Evolutionary conservation across 2,888 invertebrate genomes (phyloP).

Genomic region (Volucella bombylans): DNA sequence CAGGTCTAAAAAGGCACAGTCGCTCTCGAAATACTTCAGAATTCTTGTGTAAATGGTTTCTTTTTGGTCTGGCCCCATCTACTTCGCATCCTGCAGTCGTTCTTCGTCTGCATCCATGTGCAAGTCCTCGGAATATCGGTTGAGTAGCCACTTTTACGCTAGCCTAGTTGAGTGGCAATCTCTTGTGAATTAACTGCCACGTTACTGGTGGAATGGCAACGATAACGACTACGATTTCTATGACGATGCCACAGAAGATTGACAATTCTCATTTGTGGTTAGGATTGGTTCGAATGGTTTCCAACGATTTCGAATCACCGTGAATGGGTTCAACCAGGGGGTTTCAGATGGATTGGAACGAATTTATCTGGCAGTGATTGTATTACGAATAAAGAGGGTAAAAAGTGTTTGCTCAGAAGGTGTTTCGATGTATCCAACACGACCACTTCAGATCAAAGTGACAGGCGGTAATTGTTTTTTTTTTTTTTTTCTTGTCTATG

Average conservation of each 20-base stretch:
- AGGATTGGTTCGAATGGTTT: conserved; percentile 14
- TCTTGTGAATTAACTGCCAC: conserved; percentile 69
- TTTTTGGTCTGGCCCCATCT: no score
- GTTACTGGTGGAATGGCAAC: conserved; percentile 10
- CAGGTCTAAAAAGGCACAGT: conserved; percentile 51
- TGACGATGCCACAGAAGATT: conserved; percentile 53
- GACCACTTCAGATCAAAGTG: conserved; percentile 22
- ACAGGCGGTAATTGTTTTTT: conserved; percentile 42
- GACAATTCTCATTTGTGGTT: conserved; percentile 69
- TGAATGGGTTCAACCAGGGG: no score
- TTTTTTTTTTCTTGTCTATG: conserved; percentile 9
- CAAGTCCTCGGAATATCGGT: conserved; percentile 51
- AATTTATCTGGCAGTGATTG: conserved; percentile 47
- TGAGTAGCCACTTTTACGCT: conserved; percentile 72
- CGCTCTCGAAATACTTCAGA: conserved; percentile 60
- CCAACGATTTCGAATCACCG: no score
- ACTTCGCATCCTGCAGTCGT: no score
- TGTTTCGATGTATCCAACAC: background rate
- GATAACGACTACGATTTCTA: conserved; percentile 12
- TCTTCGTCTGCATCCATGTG: no score
- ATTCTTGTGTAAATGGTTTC: conserved; percentile 21
- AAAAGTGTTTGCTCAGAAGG: conserved; percentile 21
- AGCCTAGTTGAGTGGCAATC: conserved; percentile 69
- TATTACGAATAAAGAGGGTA: conserved; percentile 43
- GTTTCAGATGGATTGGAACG: conserved; percentile 54